Evolutionary conservation across 2,888 invertebrate genomes (phyloP).

Genomic region (Hydriomena furcata): DNA sequence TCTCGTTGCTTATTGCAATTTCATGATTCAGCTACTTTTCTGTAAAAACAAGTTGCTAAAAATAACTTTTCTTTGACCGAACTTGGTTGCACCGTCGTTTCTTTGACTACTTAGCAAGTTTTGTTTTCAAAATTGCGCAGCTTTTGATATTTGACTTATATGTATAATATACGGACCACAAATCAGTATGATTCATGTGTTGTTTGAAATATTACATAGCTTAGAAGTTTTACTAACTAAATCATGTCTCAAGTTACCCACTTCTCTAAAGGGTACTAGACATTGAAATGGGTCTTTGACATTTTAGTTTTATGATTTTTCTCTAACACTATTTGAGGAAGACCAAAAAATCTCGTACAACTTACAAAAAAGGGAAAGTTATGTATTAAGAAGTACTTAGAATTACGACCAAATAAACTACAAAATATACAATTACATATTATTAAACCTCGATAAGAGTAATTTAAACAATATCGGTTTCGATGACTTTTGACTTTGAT

Average conservation of each 20-base stretch:
- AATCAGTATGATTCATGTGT: constrained; percentile 9
- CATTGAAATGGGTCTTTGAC: constrained; percentile 36
- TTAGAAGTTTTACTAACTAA: constrained; percentile 30
- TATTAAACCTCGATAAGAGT: too few relatives aligned
- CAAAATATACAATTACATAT: too few relatives aligned
- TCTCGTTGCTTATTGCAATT: constrained; percentile 28
- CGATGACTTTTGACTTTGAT: too few relatives aligned
- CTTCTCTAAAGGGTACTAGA: constrained; percentile 29
- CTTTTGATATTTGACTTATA: too few relatives aligned
- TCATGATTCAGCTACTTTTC: constrained; percentile 33
- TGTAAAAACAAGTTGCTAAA: constrained; percentile 17
- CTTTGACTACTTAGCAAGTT: too few relatives aligned
- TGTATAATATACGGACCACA: background rate
- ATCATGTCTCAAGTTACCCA: constrained; percentile 32
- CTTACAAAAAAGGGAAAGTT: too few relatives aligned
- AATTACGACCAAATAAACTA: too few relatives aligned
- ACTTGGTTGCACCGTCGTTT: background rate
- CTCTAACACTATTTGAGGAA: background rate
- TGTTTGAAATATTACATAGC: constrained; percentile 10
- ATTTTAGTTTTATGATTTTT: constrained; percentile 29
- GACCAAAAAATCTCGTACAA: too few relatives aligned
- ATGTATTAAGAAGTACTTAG: too few relatives aligned
- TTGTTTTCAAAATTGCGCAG: too few relatives aligned
- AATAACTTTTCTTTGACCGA: constrained; percentile 7
- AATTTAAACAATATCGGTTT: too few relatives aligned